Base-by-base conservation (phyloP, 2,888 invertebrate species). In the Amphipyra berbera region DNA sequence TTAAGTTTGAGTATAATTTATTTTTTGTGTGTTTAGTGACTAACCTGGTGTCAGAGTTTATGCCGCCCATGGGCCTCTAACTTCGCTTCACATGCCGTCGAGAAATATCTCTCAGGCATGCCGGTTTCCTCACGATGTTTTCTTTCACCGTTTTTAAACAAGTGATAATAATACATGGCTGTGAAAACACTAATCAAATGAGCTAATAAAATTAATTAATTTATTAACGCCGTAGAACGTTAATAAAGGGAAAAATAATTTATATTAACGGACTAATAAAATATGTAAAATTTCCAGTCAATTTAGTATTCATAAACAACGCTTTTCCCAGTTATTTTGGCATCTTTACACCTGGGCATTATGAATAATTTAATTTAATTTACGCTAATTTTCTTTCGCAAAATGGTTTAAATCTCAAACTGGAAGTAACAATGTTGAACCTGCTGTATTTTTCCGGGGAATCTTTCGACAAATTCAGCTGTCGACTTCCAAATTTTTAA, bases 301-400 rank as follows among this genome's bases (percentile, higher is more conserved):
- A 77, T 76, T 77, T 66, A 33, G 68, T 68, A 75, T 76, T 77
- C 75, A 77, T 74, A 77, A 77, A 74, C 68, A 76, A 55, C 45
- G 13, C 12, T 61, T 52, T 42, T 44, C 44, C 27, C 37, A 27
- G 55, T 57, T 59, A 58, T 44, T 65, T 42, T 40, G 57, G 41
- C 48, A 53, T 48, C 52, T 59, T 55, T 62, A 66, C 52, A 61
- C 52, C 61, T 41, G 65, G 21, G 21, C 37, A 44, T 62, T 48
- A 61, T 76, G 60, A 61, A 73, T 67, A 57, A 75, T 52, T 76
- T 66, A 76, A 69, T 65, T 65, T 61, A 73, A 68, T 71, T 71
- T 68, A 59, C 52, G 55, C 40, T 54, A 53, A 71, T 68, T 68
- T 62, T 46, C 44, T 40, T 44, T 48, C 12, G 5, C 27, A 30